Evolutionary conservation across 2,113 vertebrate genomes (phyloP).

Genomic region (Barbus barbus): DNA sequence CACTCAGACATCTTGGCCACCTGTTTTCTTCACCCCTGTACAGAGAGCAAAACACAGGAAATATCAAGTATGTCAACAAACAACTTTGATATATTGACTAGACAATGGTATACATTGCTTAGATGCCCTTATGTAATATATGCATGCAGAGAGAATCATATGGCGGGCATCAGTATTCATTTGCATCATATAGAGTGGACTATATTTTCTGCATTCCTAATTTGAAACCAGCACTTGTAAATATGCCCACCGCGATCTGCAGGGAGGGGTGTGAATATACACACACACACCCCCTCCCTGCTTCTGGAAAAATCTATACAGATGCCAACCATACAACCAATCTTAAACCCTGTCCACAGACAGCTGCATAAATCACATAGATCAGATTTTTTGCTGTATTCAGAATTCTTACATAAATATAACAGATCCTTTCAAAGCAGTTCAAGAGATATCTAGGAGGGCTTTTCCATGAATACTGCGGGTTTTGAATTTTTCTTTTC

Average conservation of each 20-base stretch:
- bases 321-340: conserved; percentile 11
- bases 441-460: not conserved
- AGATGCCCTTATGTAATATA: not conserved
- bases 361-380: conserved; percentile 19
- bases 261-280: too few relatives aligned
- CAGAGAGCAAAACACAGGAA: not conserved
- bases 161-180: too few relatives aligned
- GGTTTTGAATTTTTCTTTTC: too few relatives aligned
- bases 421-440: not conserved
- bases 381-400: not conserved
- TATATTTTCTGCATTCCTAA: not conserved
- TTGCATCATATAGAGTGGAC: not conserved
- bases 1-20: conserved; percentile 76
- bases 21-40: conserved; percentile 61
- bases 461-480: too few relatives aligned
- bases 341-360: not conserved
- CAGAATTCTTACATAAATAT: not conserved
- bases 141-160: too few relatives aligned
- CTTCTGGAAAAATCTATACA: conserved; percentile 42
- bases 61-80: too few relatives aligned
- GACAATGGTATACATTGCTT: not conserved
- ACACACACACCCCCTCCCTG: not conserved
- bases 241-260: not conserved
- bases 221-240: not conserved
- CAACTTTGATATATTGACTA: not conserved